Conservation (phyloP, 2,113 vertebrate genomes). For the Plotosus lineatus region DNA sequence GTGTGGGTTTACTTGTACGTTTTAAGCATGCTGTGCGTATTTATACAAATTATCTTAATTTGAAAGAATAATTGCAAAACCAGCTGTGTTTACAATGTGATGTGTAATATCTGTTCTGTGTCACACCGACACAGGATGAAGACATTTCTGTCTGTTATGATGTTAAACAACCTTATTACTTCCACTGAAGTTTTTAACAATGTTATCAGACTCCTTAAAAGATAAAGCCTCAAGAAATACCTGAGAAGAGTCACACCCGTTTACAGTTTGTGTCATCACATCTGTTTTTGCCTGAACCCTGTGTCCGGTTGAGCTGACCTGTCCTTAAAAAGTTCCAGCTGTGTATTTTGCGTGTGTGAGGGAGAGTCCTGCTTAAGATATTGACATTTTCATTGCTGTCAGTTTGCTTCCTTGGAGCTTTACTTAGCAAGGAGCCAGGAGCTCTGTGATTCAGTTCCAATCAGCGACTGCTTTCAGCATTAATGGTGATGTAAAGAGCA, state of each 20-base stretch:
- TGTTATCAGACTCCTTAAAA: neutral
- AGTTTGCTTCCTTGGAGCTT: slow-evolving; percentile 42
- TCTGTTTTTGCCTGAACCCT: slow-evolving; percentile 15
- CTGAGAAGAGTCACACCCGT: neutral
- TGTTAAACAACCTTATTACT: neutral
- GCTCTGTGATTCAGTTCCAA: slow-evolving; percentile 49
- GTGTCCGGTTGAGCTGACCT: slow-evolving; percentile 35
- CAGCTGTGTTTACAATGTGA: slow-evolving; percentile 4
- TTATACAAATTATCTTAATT: too few species aligned
- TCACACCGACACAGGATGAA: slow-evolving; percentile 1
- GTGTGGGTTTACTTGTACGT: neutral
- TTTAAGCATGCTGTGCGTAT: neutral
- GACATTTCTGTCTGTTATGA: slow-evolving; percentile 7
- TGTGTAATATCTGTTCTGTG: neutral
- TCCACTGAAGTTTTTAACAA: neutral
- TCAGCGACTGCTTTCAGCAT: slow-evolving; percentile 18
- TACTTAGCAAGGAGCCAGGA: slow-evolving; percentile 36
- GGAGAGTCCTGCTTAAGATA: slow-evolving; percentile 1
- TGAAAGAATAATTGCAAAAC: neutral
- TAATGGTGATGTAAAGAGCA: slow-evolving; percentile 17
- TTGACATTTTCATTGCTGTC: slow-evolving; percentile 39
- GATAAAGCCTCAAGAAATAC: neutral
- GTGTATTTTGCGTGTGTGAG: neutral
- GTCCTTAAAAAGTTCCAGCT: slow-evolving; percentile 8
- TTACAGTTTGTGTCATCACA: neutral